A percentile compares a stretch with the other conserved stretches of the same genome.
phyloP scores from a whole-genome alignment of 2,888 invertebrate genomes.

The Antheraea yamamai region DNA sequence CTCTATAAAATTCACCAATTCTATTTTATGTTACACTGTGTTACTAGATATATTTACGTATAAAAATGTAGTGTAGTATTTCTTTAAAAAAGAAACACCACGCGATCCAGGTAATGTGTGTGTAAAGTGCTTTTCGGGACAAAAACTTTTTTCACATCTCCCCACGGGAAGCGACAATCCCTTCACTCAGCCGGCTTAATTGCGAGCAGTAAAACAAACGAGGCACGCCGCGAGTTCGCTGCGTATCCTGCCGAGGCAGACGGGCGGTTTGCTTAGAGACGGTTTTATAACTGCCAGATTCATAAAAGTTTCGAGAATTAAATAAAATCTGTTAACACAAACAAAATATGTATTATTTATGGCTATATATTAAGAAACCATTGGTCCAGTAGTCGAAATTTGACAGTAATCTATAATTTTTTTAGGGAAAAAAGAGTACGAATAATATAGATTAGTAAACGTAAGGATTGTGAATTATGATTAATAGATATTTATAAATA shows the following conservation, averaged over 20 bases:
- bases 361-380: no score
- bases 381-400: no score
- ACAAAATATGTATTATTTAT: neutral
- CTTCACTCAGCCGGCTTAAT: constrained; percentile 79
- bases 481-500: no score
- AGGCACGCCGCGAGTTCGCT: constrained; percentile 51
- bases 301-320: no score
- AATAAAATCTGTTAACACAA: no score
- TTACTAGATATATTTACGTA: neutral
- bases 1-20: no score
- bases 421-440: no score
- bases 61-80: constrained; percentile 1
- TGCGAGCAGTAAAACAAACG: constrained; percentile 78
- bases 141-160: constrained; percentile 28
- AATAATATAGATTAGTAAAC: no score
- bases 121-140: constrained; percentile 15
- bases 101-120: constrained; percentile 7
- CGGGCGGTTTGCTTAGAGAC: constrained; percentile 36
- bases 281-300: neutral
- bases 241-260: constrained; percentile 39
- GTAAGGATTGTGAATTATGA: no score
- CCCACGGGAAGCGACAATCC: constrained; percentile 70
- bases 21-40: neutral
- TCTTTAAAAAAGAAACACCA: neutral
- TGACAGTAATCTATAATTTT: no score